Conservation (phyloP, 2,797 vertebrate genomes). For the Choloepus didactylus region DNA sequence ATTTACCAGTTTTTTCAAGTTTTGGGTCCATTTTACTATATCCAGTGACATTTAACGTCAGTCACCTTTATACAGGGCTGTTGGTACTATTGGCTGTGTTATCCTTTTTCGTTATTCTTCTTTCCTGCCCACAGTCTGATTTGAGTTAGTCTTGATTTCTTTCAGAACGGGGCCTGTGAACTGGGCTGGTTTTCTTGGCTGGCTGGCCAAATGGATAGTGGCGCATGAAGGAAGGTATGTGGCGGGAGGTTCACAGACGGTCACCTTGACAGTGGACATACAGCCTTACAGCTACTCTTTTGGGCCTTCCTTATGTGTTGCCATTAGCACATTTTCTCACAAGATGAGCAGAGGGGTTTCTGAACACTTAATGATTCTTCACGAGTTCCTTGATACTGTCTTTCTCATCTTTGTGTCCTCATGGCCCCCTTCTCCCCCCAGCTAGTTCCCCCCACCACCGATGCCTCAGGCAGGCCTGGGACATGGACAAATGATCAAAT, state of each 20-base stretch:
- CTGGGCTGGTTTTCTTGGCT: conserved; percentile 56
- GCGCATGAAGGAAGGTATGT: conserved; percentile 18
- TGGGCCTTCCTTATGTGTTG: not conserved
- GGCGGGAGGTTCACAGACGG: not conserved
- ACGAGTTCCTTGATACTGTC: not conserved
- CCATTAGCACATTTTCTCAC: fast-evolving
- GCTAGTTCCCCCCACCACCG: not conserved
- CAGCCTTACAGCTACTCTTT: not conserved
- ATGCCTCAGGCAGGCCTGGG: not conserved
- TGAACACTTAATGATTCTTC: not conserved
- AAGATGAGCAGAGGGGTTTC: not conserved
- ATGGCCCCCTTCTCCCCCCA: not conserved
- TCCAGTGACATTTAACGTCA: not conserved
- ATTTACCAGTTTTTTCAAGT: not conserved
- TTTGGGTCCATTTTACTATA: not conserved
- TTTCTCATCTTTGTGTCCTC: not conserved
- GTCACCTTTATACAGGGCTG: not conserved
- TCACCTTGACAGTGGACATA: not conserved
- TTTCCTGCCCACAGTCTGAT: conserved; percentile 27
- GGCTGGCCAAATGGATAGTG: conserved; percentile 46
- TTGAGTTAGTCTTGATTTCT: conserved; percentile 66
- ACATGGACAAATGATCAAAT: not conserved
- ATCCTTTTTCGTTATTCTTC: not conserved
- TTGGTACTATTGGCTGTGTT: not conserved
- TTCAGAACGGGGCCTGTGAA: conserved; percentile 63